phyloP scores from a whole-genome alignment of 30 jellyfish, hydroid and myxozoan genomes.

The Clytia hemisphaerica region DNA sequence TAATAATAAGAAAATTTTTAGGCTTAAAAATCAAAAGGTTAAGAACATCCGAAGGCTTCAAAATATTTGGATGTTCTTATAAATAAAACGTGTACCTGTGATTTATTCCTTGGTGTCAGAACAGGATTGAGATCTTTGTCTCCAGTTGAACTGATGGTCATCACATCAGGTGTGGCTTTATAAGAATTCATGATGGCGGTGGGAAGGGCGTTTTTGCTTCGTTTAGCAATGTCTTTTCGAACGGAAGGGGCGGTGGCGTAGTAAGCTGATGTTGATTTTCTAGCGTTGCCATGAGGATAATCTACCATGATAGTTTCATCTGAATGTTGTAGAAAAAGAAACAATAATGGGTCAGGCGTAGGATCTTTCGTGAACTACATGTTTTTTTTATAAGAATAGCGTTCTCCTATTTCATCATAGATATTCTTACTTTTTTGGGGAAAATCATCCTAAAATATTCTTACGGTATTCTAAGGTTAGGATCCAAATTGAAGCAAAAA shows the following conservation, averaged over 20 bases:
- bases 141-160: conserved; percentile 35
- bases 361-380: too few species aligned
- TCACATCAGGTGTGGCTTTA: conserved; percentile 30
- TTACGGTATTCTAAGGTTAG: too few species aligned
- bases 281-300: conserved; percentile 93
- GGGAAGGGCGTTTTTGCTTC: conserved; percentile 41
- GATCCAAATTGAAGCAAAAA: too few species aligned
- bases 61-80: too few species aligned
- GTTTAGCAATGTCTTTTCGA: conserved; percentile 69
- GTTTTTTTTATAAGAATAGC: too few species aligned
- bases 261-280: conserved; percentile 55
- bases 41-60: too few species aligned
- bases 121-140: conserved; percentile 61
- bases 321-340: background rate
- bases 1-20: background rate
- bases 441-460: too few species aligned
- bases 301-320: conserved; percentile 74
- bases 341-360: too few species aligned
- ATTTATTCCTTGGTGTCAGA: conserved; percentile 73
- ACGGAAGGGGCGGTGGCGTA: conserved; percentile 86
- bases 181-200: conserved; percentile 67
- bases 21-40: background rate
- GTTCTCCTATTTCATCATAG: too few species aligned
- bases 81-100: conserved; percentile 27
- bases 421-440: too few species aligned